These are phyloP conservation scores for Tapirus terrestris DNA, from an alignment of 2,113 vertebrate species.

Conservation along the genomic window DNA sequence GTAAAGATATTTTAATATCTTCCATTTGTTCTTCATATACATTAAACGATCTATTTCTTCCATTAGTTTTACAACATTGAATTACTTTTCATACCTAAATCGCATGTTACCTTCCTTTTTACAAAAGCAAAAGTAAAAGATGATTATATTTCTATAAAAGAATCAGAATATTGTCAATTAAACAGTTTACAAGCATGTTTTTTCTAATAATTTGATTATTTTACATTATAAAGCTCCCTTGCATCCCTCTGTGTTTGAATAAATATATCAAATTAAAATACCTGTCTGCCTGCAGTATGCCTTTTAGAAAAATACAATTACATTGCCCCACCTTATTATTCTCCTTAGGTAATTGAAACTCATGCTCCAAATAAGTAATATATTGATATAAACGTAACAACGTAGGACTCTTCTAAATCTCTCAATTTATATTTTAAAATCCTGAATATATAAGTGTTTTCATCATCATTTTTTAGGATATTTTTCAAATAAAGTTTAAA, in stretches of 20 bases:
- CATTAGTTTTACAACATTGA: not conserved
- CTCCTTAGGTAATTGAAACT: constrained; percentile 22
- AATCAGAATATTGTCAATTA: not conserved
- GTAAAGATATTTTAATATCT: constrained; percentile 44
- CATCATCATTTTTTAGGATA: not conserved
- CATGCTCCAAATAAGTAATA: constrained; percentile 36
- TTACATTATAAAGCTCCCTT: not conserved
- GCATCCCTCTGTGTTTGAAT: not conserved
- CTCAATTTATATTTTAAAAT: constrained; percentile 31
- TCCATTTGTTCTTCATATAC: not conserved
- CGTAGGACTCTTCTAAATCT: not conserved
- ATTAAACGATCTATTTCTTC: not conserved
- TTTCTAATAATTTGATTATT: constrained; percentile 62
- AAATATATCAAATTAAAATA: constrained; percentile 39
- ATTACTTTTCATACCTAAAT: not conserved
- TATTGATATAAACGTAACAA: not conserved
- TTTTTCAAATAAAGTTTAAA: not conserved
- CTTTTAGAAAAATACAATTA: constrained; percentile 38
- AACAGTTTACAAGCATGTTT: not conserved
- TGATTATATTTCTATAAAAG: not conserved
- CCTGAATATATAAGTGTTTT: not conserved
- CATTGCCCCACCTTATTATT: constrained; percentile 15
- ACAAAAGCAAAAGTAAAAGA: not conserved
- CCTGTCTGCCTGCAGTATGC: not conserved
- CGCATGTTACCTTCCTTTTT: not conserved